A percentile compares a stretch with the other conserved stretches of the same genome.
These are phyloP conservation scores for Lanius collurio DNA, from an alignment of 2,113 vertebrate species.

Conservation along the genomic window DNA sequence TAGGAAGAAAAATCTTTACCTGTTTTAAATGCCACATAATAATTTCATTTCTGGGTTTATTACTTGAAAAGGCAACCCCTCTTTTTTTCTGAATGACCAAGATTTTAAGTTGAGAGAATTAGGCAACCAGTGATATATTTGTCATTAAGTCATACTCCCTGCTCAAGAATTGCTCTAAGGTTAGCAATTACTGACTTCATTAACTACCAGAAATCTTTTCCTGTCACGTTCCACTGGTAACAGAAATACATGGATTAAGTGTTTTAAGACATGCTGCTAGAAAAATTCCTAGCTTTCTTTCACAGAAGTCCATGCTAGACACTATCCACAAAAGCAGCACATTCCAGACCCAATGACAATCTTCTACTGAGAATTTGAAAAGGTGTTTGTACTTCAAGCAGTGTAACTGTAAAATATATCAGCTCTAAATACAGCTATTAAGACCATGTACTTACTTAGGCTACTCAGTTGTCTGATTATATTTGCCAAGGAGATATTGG, in stretches of 20 bases:
- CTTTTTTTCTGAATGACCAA: not conserved
- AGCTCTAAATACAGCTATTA: not conserved
- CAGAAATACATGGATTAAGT: not conserved
- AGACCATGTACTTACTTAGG: slow-evolving; percentile 87
- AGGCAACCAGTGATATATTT: not conserved
- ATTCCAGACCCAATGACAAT: not conserved
- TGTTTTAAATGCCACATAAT: not conserved
- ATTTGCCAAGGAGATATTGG: slow-evolving; percentile 97
- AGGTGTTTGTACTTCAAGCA: not conserved
- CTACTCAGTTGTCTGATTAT: slow-evolving; percentile 98
- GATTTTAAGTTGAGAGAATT: not conserved
- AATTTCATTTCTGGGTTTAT: not conserved
- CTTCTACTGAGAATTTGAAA: not conserved
- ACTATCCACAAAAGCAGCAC: not conserved
- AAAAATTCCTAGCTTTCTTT: not conserved
- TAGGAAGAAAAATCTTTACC: not conserved
- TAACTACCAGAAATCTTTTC: not conserved
- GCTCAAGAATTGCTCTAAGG: not conserved
- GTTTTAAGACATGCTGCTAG: not conserved
- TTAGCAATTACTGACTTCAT: not conserved
- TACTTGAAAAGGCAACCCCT: not conserved
- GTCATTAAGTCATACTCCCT: not conserved
- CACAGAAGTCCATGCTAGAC: not conserved
- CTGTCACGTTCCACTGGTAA: not conserved
- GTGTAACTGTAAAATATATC: not conserved